These are phyloP conservation scores for Nomada fabriciana DNA, from an alignment of 2,888 invertebrate genomes.

Conservation along the genomic window DNA sequence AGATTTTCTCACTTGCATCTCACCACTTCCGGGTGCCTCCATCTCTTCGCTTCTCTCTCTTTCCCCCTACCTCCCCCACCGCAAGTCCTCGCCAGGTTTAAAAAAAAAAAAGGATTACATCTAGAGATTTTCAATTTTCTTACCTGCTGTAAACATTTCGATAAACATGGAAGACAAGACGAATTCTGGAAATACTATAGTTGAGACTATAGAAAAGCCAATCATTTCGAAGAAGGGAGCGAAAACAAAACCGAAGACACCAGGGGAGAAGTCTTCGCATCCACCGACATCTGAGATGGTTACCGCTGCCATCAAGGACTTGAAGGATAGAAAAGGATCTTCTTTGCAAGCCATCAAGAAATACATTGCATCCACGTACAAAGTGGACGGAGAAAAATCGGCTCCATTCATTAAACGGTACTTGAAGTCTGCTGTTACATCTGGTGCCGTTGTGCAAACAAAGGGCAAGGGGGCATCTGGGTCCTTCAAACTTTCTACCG, in stretches of 20 bases:
- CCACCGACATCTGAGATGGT: conserved; percentile 87
- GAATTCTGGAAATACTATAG: conserved; percentile 23
- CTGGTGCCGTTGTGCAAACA: conserved; percentile 85
- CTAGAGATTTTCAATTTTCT: no score
- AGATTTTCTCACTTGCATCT: no score
- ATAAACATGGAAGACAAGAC: conserved; percentile 35
- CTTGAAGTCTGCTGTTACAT: conserved; percentile 86
- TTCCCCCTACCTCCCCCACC: no score
- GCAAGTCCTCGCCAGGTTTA: no score
- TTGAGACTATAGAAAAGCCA: conserved; percentile 29
- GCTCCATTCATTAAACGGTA: conserved; percentile 87
- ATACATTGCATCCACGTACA: conserved; percentile 87
- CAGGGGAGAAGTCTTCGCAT: conserved; percentile 83
- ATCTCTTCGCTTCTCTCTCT: no score
- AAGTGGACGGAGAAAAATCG: conserved; percentile 86
- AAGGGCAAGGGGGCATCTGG: conserved; percentile 86
- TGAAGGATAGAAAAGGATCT: conserved; percentile 87
- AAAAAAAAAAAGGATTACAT: no score
- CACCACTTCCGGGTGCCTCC: no score
- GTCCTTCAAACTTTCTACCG: conserved; percentile 83
- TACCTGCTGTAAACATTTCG: no score
- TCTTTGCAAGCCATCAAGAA: conserved; percentile 88
- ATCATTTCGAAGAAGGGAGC: conserved; percentile 52
- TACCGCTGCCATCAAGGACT: conserved; percentile 85
- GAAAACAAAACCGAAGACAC: conserved; percentile 59